Evolutionary conservation across 2,888 invertebrate species (phyloP).

Genomic region (Leucozona laternaria): DNA sequence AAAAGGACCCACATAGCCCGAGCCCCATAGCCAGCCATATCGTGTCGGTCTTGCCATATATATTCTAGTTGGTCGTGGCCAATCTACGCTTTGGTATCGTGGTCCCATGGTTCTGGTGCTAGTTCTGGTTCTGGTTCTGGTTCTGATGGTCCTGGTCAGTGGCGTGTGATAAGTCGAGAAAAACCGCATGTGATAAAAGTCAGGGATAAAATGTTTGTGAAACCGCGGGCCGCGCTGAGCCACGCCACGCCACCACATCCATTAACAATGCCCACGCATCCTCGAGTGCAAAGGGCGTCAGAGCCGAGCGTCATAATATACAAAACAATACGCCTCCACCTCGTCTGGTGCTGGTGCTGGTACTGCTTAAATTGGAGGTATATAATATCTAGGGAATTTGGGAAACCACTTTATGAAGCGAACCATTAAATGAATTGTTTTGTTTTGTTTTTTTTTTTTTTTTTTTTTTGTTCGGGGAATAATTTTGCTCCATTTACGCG

Average conservation of each 20-base stretch:
- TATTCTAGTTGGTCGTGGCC: constrained; percentile 11
- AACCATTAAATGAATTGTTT: constrained; percentile 68
- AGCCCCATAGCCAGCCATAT: no score
- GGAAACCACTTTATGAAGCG: constrained; percentile 62
- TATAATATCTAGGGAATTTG: constrained; percentile 58
- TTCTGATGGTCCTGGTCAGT: constrained; percentile 20
- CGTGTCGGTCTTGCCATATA: constrained; percentile 22
- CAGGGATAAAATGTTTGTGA: constrained; percentile 56
- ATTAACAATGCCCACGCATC: constrained; percentile 67
- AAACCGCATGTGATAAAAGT: constrained; percentile 71
- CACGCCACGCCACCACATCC: constrained; percentile 35
- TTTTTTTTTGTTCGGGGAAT: constrained; percentile 42
- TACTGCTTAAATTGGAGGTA: constrained; percentile 50
- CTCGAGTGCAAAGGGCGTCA: constrained; percentile 19
- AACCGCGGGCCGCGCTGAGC: constrained; percentile 15
- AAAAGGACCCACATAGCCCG: constrained; percentile 20
- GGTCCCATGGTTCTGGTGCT: constrained; percentile 8
- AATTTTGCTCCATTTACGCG: constrained; percentile 44
- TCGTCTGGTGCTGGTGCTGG: not conserved
- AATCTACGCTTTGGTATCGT: constrained; percentile 19
- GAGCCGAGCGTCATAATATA: not conserved
- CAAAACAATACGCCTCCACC: not conserved
- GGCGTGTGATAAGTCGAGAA: constrained; percentile 48
- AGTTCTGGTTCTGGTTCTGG: no score
- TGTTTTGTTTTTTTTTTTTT: constrained; percentile 11